These are phyloP conservation scores for Hemaris fuciformis DNA, from an alignment of 2,888 invertebrate species.

Conservation along the genomic window DNA sequence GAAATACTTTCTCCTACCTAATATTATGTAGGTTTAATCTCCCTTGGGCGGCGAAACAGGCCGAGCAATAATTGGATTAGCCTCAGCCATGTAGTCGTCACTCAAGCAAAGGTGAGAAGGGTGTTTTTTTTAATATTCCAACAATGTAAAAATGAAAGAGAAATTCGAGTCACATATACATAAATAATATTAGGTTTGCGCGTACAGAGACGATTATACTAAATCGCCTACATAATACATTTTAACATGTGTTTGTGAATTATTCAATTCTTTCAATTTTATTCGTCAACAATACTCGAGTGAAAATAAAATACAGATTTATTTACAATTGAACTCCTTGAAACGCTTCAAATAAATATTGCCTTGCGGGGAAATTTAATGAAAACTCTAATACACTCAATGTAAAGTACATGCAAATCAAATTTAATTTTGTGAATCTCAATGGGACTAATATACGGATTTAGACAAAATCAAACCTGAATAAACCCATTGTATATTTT, in stretches of 20 bases:
- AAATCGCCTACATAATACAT: background rate
- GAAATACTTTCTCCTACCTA: constrained; percentile 27
- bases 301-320: background rate
- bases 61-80: constrained; percentile 57
- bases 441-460: too few relatives aligned
- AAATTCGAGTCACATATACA: background rate
- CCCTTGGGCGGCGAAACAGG: constrained; percentile 34
- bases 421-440: background rate
- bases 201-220: background rate
- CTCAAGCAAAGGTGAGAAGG: constrained; percentile 51
- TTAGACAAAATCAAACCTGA: too few relatives aligned
- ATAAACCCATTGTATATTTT: background rate
- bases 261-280: background rate
- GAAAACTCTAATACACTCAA: background rate
- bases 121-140: constrained; percentile 21
- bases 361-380: background rate
- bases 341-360: background rate
- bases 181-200: background rate
- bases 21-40: constrained; percentile 24
- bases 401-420: background rate
- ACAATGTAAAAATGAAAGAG: background rate
- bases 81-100: constrained; percentile 52
- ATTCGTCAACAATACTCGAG: background rate
- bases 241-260: background rate
- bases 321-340: background rate